phyloP scores from a whole-genome alignment of 2,113 vertebrate species.

The Ornithorhynchus anatinus region DNA sequence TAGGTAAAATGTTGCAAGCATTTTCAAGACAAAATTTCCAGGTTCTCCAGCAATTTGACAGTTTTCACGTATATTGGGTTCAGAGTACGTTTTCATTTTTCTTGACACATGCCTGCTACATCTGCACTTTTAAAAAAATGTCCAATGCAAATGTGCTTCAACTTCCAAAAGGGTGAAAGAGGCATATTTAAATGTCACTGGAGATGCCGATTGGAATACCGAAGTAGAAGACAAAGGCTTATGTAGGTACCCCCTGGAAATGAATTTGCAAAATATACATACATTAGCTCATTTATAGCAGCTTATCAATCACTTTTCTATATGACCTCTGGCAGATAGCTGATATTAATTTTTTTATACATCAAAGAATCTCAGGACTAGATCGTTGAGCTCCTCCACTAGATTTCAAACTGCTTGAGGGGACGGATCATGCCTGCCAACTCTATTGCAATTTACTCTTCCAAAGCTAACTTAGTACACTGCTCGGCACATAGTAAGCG shows the following conservation, averaged over 20 bases:
- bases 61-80: not conserved
- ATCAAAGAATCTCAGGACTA: not conserved
- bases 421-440: too few species aligned
- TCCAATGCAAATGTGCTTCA: slow-evolving; percentile 19
- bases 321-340: slow-evolving; percentile 5
- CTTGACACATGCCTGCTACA: not conserved
- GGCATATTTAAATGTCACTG: slow-evolving; percentile 35
- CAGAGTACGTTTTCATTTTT: slow-evolving; percentile 3
- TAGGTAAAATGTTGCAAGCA: too few species aligned
- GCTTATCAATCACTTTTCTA: slow-evolving; percentile 21
- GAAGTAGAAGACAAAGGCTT: not conserved
- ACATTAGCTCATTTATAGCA: slow-evolving; percentile 6
- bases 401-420: not conserved
- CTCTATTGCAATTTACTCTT: too few species aligned
- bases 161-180: slow-evolving; percentile 21
- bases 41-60: not conserved
- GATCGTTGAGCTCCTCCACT: not conserved
- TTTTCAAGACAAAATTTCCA: too few species aligned
- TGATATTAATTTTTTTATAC: not conserved
- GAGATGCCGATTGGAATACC: slow-evolving; percentile 1
- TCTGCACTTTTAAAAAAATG: slow-evolving; percentile 5
- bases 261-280: slow-evolving; percentile 8
- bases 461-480: too few species aligned
- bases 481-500: too few species aligned
- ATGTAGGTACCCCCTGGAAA: not conserved